Evolutionary conservation across 2,113 vertebrate species (phyloP).

Genomic region (Taurulus bubalis): DNA sequence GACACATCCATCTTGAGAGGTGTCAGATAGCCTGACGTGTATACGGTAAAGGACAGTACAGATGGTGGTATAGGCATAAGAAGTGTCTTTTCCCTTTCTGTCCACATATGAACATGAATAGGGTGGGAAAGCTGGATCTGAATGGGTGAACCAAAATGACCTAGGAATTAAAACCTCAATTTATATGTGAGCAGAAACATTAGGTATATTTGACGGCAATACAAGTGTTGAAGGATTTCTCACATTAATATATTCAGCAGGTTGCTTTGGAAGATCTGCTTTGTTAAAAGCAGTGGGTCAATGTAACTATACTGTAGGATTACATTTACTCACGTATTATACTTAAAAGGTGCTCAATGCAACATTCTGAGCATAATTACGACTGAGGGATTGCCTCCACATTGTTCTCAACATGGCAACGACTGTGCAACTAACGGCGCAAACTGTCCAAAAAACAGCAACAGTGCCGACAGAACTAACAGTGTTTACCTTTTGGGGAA

Average conservation of each 20-base stretch:
- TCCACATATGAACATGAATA: slow-evolving; percentile 48
- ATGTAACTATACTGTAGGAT: not conserved
- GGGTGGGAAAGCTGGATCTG: slow-evolving; percentile 41
- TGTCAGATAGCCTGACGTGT: slow-evolving; percentile 48
- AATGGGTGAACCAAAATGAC: slow-evolving; percentile 18
- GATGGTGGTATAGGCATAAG: slow-evolving; percentile 8
- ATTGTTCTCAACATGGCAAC: not conserved
- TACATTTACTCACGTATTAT: not conserved
- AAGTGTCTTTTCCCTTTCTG: slow-evolving; percentile 39
- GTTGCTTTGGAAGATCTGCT: not conserved
- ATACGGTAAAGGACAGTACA: slow-evolving; percentile 27
- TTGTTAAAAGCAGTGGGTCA: not conserved
- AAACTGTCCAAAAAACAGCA: not conserved
- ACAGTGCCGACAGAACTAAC: not conserved
- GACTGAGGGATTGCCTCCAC: not conserved
- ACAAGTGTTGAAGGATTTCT: slow-evolving; percentile 43
- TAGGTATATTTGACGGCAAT: slow-evolving; percentile 17
- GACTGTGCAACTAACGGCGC: too few species aligned
- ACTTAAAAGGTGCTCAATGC: not conserved
- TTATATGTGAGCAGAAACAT: slow-evolving; percentile 57
- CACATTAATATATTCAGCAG: not conserved
- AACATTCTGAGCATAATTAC: not conserved
- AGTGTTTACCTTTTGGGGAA: not conserved
- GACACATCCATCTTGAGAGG: slow-evolving; percentile 47
- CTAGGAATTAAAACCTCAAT: slow-evolving; percentile 39